These are phyloP conservation scores for Bubo blakistoni DNA, from an alignment of 2,113 vertebrate species.

Conservation along the genomic window DNA sequence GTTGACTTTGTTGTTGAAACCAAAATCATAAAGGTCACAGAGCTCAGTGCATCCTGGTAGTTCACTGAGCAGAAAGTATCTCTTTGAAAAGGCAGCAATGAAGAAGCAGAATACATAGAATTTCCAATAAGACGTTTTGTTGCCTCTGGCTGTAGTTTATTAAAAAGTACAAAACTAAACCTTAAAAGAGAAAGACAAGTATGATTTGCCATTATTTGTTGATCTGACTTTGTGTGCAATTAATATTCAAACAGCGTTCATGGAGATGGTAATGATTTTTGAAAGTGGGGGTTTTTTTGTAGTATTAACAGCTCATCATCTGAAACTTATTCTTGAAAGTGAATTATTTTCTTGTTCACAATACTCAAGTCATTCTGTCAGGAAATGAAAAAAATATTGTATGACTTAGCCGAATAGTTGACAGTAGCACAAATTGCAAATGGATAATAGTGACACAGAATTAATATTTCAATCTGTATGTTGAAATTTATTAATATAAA, in stretches of 20 bases:
- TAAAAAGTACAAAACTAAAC: neutral
- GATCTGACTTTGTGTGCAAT: neutral
- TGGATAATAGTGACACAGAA: neutral
- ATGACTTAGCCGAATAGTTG: neutral
- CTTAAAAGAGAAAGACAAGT: neutral
- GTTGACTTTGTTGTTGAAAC: slow-evolving; percentile 35
- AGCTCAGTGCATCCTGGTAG: neutral
- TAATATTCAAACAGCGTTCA: neutral
- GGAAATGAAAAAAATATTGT: neutral
- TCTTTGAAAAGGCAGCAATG: neutral
- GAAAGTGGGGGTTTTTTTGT: neutral
- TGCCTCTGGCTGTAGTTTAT: neutral
- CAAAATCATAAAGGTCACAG: slow-evolving; percentile 5
- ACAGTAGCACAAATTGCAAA: neutral
- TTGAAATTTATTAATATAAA: neutral
- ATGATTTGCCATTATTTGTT: neutral
- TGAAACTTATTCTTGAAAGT: slow-evolving; percentile 12
- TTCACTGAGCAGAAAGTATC: neutral
- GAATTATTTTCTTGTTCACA: slow-evolving; percentile 7
- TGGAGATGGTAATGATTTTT: neutral
- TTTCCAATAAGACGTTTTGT: neutral
- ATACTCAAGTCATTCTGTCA: neutral
- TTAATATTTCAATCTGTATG: neutral
- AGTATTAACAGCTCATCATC: neutral
- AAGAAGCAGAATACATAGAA: neutral